These are phyloP conservation scores for Drosophila ercepeae DNA, from an alignment of 1,140 invertebrate species.

Conservation along the genomic window DNA sequence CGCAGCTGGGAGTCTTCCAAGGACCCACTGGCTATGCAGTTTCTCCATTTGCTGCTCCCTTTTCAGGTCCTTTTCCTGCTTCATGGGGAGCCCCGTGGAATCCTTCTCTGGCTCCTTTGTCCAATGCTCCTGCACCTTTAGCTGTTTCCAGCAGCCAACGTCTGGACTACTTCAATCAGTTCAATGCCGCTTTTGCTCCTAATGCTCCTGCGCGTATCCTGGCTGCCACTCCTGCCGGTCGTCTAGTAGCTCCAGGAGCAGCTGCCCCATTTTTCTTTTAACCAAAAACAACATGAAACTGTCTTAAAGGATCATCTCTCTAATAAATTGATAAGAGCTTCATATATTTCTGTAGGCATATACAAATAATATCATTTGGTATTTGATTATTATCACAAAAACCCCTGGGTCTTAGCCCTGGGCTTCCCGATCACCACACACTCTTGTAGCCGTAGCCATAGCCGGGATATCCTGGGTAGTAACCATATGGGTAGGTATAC, in stretches of 20 bases:
- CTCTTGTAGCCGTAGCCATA: slow-evolving; percentile 69
- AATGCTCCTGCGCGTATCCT: slow-evolving; percentile 44
- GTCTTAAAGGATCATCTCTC: background rate
- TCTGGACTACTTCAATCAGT: slow-evolving; percentile 66
- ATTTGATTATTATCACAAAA: slow-evolving; percentile 56
- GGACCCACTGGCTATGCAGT: slow-evolving; percentile 10
- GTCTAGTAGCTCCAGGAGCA: slow-evolving; percentile 30
- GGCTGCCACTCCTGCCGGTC: slow-evolving; percentile 23
- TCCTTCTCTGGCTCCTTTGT: background rate
- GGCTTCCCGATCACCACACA: slow-evolving; percentile 40
- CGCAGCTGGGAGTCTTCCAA: slow-evolving; percentile 22
- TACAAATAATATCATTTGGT: slow-evolving; percentile 16
- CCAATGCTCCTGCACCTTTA: slow-evolving; percentile 21
- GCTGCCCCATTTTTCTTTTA: slow-evolving; percentile 42
- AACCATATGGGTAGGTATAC: slow-evolving; percentile 31
- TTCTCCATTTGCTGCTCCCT: slow-evolving; percentile 3
- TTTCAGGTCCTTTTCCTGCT: slow-evolving; percentile 10
- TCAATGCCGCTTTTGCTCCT: slow-evolving; percentile 59
- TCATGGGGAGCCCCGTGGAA: slow-evolving; percentile 13
- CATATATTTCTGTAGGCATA: slow-evolving; percentile 2
- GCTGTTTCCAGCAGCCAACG: slow-evolving; percentile 64
- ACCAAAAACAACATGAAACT: slow-evolving; percentile 22
- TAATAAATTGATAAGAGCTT: background rate
- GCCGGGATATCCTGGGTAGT: slow-evolving; percentile 47
- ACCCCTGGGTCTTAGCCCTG: background rate